Evolutionary conservation across 1,140 invertebrate genomes (phyloP).

Genomic region (Octopus sinensis): DNA sequence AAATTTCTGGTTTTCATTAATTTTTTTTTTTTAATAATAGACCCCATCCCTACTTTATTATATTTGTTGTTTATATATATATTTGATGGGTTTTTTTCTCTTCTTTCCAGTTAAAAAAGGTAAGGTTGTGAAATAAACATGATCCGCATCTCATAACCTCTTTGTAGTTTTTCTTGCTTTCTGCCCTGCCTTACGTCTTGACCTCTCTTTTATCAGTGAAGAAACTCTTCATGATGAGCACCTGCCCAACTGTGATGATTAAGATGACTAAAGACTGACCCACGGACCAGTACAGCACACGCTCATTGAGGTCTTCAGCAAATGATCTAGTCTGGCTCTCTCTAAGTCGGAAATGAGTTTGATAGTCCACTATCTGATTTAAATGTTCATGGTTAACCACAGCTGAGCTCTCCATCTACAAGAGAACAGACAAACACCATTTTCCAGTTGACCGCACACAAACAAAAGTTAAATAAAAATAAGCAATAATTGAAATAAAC

Average conservation of each 20-base stretch:
- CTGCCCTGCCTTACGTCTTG: too few species aligned
- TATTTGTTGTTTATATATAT: too few species aligned
- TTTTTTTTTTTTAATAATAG: too few species aligned
- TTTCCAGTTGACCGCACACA: neutral
- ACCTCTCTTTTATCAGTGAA: constrained; percentile 81
- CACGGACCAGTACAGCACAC: constrained; percentile 89
- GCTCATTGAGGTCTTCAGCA: constrained; percentile 92
- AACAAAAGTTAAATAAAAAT: too few species aligned
- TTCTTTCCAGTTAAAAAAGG: too few species aligned
- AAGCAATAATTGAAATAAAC: too few species aligned
- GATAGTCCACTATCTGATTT: constrained; percentile 85
- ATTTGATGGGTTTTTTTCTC: too few species aligned
- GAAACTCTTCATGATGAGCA: constrained; percentile 88
- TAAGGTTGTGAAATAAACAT: too few species aligned
- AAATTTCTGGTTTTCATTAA: too few species aligned
- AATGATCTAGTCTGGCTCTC: constrained; percentile 88
- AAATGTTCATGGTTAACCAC: constrained; percentile 86
- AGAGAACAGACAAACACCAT: constrained; percentile 35
- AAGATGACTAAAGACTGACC: constrained; percentile 84
- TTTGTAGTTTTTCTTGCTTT: too few species aligned
- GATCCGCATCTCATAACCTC: too few species aligned
- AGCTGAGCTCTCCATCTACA: constrained; percentile 86
- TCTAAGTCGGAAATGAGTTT: constrained; percentile 92
- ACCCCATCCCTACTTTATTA: too few species aligned
- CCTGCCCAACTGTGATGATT: constrained; percentile 81